Evolutionary conservation across 2,888 invertebrate genomes (phyloP).

Genomic region (Aphidoletes aphidimyza): DNA sequence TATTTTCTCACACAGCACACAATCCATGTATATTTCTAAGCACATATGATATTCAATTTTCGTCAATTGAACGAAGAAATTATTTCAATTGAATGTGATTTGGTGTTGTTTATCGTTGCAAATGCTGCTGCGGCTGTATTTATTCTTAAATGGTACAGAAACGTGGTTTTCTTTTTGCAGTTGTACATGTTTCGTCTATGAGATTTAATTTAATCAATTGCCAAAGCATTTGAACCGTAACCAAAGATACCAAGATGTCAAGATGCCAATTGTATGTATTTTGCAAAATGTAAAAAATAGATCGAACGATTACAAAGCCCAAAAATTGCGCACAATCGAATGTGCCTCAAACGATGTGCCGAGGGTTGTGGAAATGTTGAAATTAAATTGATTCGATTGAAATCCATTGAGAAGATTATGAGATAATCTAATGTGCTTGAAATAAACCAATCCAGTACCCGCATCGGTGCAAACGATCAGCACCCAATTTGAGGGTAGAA

Average conservation of each 20-base stretch:
- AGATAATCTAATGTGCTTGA: background rate
- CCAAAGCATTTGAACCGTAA: background rate
- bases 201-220: background rate
- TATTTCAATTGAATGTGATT: constrained; percentile 32
- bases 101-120: background rate
- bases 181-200: background rate
- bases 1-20: background rate
- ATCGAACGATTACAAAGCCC: background rate
- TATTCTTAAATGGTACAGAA: background rate
- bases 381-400: background rate
- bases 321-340: background rate
- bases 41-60: background rate
- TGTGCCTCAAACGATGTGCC: background rate
- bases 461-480: background rate
- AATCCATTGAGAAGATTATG: background rate
- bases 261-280: no score
- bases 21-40: background rate
- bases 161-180: no score
- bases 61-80: constrained; percentile 41
- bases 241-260: no score
- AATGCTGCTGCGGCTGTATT: background rate
- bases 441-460: constrained; percentile 42
- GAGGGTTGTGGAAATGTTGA: constrained; percentile 15
- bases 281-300: no score
- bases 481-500: background rate